Evolutionary conservation across 1,140 invertebrate species (phyloP).

Genomic region (Sarcophaga bullata): DNA sequence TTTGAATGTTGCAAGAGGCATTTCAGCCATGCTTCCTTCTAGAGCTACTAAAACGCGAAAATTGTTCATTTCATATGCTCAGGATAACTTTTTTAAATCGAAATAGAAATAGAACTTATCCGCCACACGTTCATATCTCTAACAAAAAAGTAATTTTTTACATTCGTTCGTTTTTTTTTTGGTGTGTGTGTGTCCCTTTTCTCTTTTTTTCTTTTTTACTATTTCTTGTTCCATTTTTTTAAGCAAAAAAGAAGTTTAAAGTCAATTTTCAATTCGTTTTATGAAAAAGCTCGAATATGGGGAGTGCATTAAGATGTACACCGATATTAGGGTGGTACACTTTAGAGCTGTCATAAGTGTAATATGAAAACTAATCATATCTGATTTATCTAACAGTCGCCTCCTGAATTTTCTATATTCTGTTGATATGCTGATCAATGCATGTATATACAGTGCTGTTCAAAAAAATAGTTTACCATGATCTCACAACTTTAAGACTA

Average conservation of each 20-base stretch:
- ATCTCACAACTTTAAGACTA: too few species aligned
- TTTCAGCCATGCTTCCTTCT: not conserved
- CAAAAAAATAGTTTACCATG: too few species aligned
- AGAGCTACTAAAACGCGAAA: conserved; percentile 19
- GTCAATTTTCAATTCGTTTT: conserved; percentile 33
- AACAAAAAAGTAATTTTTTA: conserved; percentile 32
- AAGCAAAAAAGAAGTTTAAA: conserved; percentile 22
- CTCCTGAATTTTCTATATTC: too few species aligned
- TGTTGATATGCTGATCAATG: too few species aligned
- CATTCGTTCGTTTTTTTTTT: conserved; percentile 6
- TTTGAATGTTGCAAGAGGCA: not conserved
- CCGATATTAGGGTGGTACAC: too few species aligned
- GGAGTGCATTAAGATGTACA: not conserved
- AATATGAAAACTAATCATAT: too few species aligned
- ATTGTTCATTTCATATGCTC: not conserved
- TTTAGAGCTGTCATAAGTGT: too few species aligned
- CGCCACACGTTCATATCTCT: conserved; percentile 36
- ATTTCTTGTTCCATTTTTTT: too few species aligned
- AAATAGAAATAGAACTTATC: conserved; percentile 28
- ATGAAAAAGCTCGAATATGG: not conserved
- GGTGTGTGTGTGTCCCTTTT: too few species aligned
- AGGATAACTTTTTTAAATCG: conserved; percentile 13
- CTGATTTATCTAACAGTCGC: too few species aligned
- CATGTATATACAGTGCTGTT: too few species aligned
- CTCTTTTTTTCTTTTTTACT: too few species aligned